Percentiles rank a stretch among this genome's conserved stretches.
Conservation (phyloP, 2,113 vertebrate genomes). For the Xenopus borealis region DNA sequence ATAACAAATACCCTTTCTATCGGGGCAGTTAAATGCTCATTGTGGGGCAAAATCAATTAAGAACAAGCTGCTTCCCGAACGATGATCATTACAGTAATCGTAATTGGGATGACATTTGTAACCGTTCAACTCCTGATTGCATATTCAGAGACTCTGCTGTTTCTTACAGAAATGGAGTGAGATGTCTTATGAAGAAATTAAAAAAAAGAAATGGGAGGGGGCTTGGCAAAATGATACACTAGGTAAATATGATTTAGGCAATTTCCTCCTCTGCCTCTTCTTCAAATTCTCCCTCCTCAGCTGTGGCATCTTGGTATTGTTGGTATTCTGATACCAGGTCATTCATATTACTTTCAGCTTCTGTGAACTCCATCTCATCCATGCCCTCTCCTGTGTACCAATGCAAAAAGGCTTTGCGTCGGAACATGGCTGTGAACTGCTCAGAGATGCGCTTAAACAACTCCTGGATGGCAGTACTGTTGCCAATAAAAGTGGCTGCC, state of each 20-base stretch:
- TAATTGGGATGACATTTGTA: too few relatives aligned
- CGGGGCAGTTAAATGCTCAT: not conserved
- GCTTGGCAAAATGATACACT: not conserved
- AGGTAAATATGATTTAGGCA: conserved; percentile 47
- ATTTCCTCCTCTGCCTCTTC: conserved; percentile 66
- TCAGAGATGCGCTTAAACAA: conserved; percentile 78
- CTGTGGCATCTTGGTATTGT: conserved; percentile 60
- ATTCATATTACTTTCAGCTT: conserved; percentile 67
- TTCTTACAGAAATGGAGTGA: not conserved
- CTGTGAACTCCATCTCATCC: conserved; percentile 93
- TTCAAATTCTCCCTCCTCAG: conserved; percentile 66
- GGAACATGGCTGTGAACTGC: conserved; percentile 92
- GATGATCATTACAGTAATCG: not conserved
- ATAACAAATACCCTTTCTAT: not conserved
- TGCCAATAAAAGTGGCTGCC: conserved; percentile 61
- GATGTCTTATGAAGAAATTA: not conserved
- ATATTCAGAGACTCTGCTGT: conserved; percentile 16
- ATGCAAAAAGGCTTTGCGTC: conserved; percentile 85
- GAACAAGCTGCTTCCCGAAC: not conserved
- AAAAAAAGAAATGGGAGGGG: not conserved
- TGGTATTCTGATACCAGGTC: conserved; percentile 58
- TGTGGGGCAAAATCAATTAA: not conserved
- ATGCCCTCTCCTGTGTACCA: conserved; percentile 91
- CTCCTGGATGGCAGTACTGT: conserved; percentile 62
- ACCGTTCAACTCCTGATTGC: not conserved